Conservation (phyloP, 2,113 vertebrate genomes). For the Bufo gargarizans region DNA sequence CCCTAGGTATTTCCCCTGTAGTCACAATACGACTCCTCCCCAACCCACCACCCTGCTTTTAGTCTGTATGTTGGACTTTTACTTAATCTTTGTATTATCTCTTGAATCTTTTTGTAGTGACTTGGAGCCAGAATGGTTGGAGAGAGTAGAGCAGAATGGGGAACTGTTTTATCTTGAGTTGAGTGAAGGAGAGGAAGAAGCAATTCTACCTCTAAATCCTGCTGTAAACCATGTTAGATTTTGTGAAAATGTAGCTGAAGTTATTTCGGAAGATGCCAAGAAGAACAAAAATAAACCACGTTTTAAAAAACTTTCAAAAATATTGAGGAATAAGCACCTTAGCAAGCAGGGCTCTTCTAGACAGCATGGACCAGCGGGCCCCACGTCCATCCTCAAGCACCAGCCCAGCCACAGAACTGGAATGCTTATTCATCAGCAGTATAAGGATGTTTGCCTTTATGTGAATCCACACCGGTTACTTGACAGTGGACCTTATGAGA, state of each 20-base stretch:
- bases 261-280: conserved; percentile 78
- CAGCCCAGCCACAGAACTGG: conserved; percentile 73
- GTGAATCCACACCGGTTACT: conserved; percentile 87
- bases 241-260: conserved; percentile 86
- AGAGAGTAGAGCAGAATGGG: conserved; percentile 90
- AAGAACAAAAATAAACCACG: conserved; percentile 72
- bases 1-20: too few relatives aligned
- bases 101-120: conserved; percentile 74
- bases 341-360: conserved; percentile 67
- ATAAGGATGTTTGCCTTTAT: conserved; percentile 87
- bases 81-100: neutral
- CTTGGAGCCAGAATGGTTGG: conserved; percentile 92
- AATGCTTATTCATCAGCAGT: conserved; percentile 72
- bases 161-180: conserved; percentile 95
- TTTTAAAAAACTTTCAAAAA: conserved; percentile 82
- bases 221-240: conserved; percentile 89
- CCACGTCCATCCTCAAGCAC: conserved; percentile 89
- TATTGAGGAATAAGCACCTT: conserved; percentile 77
- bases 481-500: conserved; percentile 68
- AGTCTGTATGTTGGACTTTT: neutral
- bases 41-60: neutral
- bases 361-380: conserved; percentile 64
- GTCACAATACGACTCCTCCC: neutral
- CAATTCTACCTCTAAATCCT: conserved; percentile 69
- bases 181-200: conserved; percentile 90